Conservation (phyloP, 2,113 vertebrate genomes). For the Ameiurus melas region DNA sequence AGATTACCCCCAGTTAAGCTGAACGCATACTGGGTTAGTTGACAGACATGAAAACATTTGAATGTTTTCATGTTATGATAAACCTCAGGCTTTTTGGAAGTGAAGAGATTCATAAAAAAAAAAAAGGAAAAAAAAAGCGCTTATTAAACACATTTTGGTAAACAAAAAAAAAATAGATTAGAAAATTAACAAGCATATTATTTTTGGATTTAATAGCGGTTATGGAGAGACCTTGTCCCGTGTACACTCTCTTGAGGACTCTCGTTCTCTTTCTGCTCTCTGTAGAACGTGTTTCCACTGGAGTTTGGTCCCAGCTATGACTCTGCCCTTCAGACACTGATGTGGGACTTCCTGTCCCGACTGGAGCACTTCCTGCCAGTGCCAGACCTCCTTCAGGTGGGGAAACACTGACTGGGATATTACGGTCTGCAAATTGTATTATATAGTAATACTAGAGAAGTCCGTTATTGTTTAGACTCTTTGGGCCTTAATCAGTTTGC, state of each 20-base stretch:
- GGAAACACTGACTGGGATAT: background rate
- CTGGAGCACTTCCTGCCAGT: conserved; percentile 58
- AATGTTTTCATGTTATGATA: no score
- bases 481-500: background rate
- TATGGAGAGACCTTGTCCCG: background rate
- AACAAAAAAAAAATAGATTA: no score
- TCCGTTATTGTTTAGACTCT: background rate
- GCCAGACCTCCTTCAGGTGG: conserved; percentile 47
- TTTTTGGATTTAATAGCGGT: background rate
- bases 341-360: conserved; percentile 57
- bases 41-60: no score
- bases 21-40: no score
- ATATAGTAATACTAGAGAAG: background rate
- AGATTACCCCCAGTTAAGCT: no score
- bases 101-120: no score
- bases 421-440: background rate
- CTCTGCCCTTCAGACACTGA: conserved; percentile 58
- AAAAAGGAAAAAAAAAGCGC: no score
- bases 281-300: conserved; percentile 58
- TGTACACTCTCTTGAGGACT: background rate
- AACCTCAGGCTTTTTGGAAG: no score
- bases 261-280: background rate
- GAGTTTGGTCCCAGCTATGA: conserved; percentile 69
- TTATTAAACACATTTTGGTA: no score
- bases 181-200: background rate